Evolutionary conservation across 2,888 invertebrate genomes (phyloP).

Genomic region (Pollenia amentaria): DNA sequence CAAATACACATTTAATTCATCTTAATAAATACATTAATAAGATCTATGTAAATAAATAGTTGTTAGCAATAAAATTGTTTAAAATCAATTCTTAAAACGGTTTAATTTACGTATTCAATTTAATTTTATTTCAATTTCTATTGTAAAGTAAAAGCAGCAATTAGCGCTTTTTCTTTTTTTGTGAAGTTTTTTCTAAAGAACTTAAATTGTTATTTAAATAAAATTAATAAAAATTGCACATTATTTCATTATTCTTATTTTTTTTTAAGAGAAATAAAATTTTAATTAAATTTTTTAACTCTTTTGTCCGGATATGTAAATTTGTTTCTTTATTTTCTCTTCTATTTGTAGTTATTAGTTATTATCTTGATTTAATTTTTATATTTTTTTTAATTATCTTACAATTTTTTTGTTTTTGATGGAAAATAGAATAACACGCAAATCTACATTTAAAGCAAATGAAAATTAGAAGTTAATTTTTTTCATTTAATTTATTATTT

Average conservation of each 20-base stretch:
- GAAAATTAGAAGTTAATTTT: conserved; percentile 38
- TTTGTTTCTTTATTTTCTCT: conserved; percentile 51
- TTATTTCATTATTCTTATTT: conserved; percentile 46
- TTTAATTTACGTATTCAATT: conserved; percentile 22
- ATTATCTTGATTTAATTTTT: conserved; percentile 36
- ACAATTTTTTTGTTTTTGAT: conserved; percentile 62
- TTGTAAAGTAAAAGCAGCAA: conserved; percentile 21
- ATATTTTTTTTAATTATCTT: conserved; percentile 55
- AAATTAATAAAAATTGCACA: conserved; percentile 62
- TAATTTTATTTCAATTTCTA: conserved; percentile 27
- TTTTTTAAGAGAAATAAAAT: conserved; percentile 55
- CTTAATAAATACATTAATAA: conserved; percentile 67
- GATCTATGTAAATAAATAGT: conserved; percentile 66
- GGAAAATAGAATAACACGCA: conserved; percentile 77
- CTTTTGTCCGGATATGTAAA: conserved; percentile 74
- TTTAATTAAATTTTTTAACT: conserved; percentile 36
- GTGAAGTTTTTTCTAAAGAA: conserved; percentile 26
- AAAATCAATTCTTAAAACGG: conserved; percentile 56
- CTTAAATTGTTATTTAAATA: conserved; percentile 32
- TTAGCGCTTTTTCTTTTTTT: background rate
- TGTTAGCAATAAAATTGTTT: conserved; percentile 57
- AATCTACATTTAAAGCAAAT: conserved; percentile 73
- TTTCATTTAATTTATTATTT: conserved; percentile 15
- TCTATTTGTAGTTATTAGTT: conserved; percentile 42
- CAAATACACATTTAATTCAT: conserved; percentile 66